Conservation (phyloP, 2,797 vertebrate species). For the Pogoniulus pusillus region DNA sequence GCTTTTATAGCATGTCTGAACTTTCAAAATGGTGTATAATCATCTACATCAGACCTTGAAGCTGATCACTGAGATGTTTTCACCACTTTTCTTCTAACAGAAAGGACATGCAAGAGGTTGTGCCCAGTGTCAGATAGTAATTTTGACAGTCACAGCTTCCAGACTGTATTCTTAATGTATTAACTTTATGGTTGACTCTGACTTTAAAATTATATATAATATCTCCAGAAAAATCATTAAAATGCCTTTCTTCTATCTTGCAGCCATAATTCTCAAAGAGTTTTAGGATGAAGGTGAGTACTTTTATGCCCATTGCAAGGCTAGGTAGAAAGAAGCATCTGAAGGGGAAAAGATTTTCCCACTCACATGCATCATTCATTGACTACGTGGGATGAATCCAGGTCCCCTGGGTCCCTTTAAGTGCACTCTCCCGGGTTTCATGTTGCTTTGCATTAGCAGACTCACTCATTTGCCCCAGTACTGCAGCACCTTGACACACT, state of each 20-base stretch:
- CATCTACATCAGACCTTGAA: neutral
- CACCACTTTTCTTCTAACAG: neutral
- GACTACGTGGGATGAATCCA: neutral
- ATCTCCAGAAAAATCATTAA: neutral
- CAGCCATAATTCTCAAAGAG: neutral
- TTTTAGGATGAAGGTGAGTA: neutral
- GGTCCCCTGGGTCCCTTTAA: neutral
- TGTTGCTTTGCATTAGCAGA: neutral
- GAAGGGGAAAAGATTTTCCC: neutral
- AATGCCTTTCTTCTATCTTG: neutral
- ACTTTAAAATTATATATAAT: neutral
- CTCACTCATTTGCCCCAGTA: neutral
- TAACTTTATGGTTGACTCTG: neutral
- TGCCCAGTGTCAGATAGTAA: neutral
- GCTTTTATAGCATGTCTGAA: neutral
- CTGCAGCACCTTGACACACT: fast-evolving
- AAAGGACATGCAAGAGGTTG: neutral
- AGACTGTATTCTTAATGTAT: neutral
- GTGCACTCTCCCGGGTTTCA: neutral
- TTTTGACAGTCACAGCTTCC: neutral
- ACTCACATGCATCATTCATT: neutral
- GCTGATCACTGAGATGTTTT: neutral
- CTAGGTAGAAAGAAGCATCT: neutral
- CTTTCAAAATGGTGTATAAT: neutral
- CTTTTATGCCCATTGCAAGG: neutral